phyloP scores from a whole-genome alignment of 2,797 vertebrate species.

The Mustela erminea region DNA sequence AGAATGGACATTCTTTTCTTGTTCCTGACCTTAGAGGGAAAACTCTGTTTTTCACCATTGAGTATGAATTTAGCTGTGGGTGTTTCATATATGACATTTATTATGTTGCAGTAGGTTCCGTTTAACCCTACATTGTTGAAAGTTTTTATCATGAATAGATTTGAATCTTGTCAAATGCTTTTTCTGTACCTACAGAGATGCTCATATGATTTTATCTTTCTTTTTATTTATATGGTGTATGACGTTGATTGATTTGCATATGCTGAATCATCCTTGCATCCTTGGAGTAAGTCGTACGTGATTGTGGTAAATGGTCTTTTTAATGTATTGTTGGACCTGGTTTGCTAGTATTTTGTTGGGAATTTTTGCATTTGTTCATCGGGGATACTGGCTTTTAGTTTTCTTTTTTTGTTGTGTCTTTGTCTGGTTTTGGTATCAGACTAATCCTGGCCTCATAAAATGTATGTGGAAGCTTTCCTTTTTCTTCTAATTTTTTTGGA shows the following conservation, averaged over 20 bases:
- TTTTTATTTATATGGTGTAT: neutral
- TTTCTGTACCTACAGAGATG: neutral
- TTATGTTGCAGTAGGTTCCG: neutral
- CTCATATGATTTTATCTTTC: neutral
- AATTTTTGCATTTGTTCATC: neutral
- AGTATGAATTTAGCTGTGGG: neutral
- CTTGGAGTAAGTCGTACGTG: neutral
- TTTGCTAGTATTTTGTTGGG: neutral
- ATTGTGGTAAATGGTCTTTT: neutral
- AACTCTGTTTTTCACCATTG: neutral
- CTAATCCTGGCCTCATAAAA: neutral
- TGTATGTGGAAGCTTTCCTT: neutral
- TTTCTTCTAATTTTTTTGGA: neutral
- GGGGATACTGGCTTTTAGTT: neutral
- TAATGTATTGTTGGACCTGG: neutral
- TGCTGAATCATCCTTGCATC: neutral
- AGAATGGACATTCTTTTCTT: neutral
- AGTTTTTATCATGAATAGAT: neutral
- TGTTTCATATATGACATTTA: neutral
- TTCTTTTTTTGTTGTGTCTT: neutral
- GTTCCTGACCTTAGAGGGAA: neutral
- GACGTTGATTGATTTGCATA: neutral
- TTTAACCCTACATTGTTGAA: neutral
- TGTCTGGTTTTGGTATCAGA: neutral
- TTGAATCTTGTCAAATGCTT: neutral